Percentiles rank a stretch among this genome's conserved stretches.
Conservation (phyloP, 2,113 vertebrate genomes). For the Calyptomena viridis region DNA sequence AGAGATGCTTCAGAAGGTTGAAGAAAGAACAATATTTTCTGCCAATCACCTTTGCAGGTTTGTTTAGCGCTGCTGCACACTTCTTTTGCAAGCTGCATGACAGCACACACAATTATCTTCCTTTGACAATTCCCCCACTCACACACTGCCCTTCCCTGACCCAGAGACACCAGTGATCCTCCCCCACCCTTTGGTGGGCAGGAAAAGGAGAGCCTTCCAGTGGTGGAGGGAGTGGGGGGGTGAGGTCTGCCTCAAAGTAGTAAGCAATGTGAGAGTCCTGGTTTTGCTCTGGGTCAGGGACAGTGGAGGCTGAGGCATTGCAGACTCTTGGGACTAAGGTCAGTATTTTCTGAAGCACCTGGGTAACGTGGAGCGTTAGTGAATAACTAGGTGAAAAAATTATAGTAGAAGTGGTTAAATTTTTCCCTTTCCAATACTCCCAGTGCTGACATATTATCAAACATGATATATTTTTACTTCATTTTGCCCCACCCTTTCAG, state of each 20-base stretch:
- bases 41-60: background rate
- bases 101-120: background rate
- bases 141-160: background rate
- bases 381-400: background rate
- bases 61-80: background rate
- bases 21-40: background rate
- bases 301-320: background rate
- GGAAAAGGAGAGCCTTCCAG: background rate
- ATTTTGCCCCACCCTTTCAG: background rate
- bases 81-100: background rate
- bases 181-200: background rate
- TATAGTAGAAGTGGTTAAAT: background rate
- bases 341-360: background rate
- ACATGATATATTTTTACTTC: background rate
- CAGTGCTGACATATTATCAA: accelerated
- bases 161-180: background rate
- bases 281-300: background rate
- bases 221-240: accelerated
- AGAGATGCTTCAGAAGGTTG: background rate
- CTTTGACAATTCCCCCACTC: background rate
- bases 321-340: background rate
- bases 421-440: background rate
- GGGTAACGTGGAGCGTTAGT: background rate
- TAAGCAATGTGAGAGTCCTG: background rate
- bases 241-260: accelerated